Conservation (phyloP, 2,797 vertebrate species). For the Geotrypetes seraphini region DNA sequence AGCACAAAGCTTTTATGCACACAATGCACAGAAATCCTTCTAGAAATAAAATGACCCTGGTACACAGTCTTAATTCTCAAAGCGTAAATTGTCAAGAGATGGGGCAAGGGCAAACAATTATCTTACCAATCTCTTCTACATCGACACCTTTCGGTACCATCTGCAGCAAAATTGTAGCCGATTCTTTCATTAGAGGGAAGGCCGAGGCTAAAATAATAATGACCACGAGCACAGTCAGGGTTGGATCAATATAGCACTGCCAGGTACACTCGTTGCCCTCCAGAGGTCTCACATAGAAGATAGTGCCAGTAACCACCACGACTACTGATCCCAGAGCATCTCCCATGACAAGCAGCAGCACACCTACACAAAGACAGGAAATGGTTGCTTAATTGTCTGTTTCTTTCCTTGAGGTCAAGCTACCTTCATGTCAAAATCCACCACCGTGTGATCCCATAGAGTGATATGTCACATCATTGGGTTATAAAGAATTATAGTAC, state of each 20-base stretch:
- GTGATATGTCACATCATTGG: no score
- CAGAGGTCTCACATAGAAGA: constrained; percentile 64
- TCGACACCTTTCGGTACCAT: constrained; percentile 63
- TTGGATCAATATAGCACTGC: constrained; percentile 77
- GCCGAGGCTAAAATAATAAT: constrained; percentile 67
- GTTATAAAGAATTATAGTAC: no score
- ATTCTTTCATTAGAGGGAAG: constrained; percentile 68
- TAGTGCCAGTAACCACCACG: constrained; percentile 63
- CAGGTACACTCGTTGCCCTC: constrained; percentile 50
- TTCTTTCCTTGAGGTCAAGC: no score
- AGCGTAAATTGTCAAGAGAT: not conserved
- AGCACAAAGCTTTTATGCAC: constrained; percentile 11
- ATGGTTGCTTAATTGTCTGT: no score
- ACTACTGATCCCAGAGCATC: constrained; percentile 74
- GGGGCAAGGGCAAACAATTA: not conserved
- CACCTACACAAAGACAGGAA: constrained; percentile 55
- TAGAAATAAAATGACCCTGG: constrained; percentile 16
- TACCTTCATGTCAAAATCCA: no score
- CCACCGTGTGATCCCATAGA: no score
- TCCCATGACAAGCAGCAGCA: constrained; percentile 73
- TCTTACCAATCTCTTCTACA: constrained; percentile 60
- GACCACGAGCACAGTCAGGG: constrained; percentile 69
- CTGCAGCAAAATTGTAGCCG: constrained; percentile 63
- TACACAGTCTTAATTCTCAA: not conserved
- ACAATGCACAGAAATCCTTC: constrained; percentile 16